Evolutionary conservation across 1,140 invertebrate species (phyloP), one percentile per base, ranked within the genome.

Genomic region (Caenorhabditis remanei): DNA sequence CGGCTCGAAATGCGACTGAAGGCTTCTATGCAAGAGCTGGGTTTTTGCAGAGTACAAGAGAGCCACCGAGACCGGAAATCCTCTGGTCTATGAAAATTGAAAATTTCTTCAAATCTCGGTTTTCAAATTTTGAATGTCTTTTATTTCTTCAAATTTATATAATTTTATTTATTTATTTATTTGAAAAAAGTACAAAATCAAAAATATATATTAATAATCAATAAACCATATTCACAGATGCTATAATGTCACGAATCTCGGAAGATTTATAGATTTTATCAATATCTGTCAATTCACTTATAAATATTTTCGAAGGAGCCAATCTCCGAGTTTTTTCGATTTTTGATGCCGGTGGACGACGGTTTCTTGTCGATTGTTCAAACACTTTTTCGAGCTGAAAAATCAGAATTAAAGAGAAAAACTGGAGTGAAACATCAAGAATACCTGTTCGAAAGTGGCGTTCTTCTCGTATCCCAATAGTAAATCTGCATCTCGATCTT

Each of bases 221-320:
- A 79, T 79, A 79, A 24, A 79, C 46, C 71, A 79, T 21, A 79
- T 84, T 58, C 19, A 88, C 85, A 24, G 87, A 88, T n/a, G 63
- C 75, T 41, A 58, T 61, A 16, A 89, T 85, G 71, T 89, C 88
- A 21, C 88, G 83, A 16, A 89, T 84, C 46, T 89, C 88, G 6
- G 87, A 85, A 11, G 56, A 46, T 56, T 88, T 89, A 84, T 88
- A 89, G 87, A 89, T 75, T 63, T 89, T 89, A 58, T 89, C 88
- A 50, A 89, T 88, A 67, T 89, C 88, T 32, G 71, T 84, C 32
- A 89, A 56, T 21, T 89, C 88, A 75, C 88, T 89, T 24, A 89
- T 89, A 55, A 85, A 89, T 6, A 88, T 58, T 55, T 88, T 88
- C n/a, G 53, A 56, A 61, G 71, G 85, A 19, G 48, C 58, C 50